A percentile compares a stretch with the other conserved stretches of the same genome.
phyloP scores from a whole-genome alignment of 2,888 invertebrate species.

The Euzophera pinguis region DNA sequence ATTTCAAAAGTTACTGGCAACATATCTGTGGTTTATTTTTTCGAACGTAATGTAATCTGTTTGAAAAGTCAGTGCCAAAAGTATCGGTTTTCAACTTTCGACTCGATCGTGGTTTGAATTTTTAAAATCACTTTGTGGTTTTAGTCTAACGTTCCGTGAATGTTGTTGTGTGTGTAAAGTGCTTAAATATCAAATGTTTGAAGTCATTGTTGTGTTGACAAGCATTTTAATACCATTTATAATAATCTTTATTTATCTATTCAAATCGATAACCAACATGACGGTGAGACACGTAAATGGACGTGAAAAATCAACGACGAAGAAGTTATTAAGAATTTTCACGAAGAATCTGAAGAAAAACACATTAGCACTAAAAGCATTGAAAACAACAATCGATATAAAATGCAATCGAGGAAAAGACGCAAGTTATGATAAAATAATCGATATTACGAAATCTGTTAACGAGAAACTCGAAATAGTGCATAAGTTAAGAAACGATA shows the following conservation, averaged over 20 bases:
- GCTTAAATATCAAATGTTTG: constrained; percentile 1
- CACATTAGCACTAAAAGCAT: constrained; percentile 55
- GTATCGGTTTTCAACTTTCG: constrained; percentile 18
- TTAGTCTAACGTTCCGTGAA: neutral
- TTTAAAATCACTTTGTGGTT: constrained; percentile 1
- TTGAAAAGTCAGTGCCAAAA: constrained; percentile 12
- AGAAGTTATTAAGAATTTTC: constrained; percentile 52
- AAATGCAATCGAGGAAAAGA: constrained; percentile 33
- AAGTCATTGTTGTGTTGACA: neutral
- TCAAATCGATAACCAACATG: constrained; percentile 33
- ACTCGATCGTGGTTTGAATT: constrained; percentile 1
- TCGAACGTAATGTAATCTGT: constrained; percentile 6
- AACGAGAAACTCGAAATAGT: constrained; percentile 71
- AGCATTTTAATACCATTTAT: neutral
- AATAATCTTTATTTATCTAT: neutral
- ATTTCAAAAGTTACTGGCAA: neutral
- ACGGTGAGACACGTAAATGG: constrained; percentile 29
- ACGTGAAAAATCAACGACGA: constrained; percentile 36
- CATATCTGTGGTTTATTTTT: constrained; percentile 3
- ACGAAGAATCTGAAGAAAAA: constrained; percentile 58
- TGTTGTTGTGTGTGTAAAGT: neutral
- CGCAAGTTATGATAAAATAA: constrained; percentile 47
- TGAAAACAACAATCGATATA: constrained; percentile 51
- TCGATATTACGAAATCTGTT: constrained; percentile 55
- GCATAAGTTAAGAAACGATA: constrained; percentile 65